Percentiles rank a stretch among this genome's conserved stretches.
Evolutionary conservation across 1,140 invertebrate genomes (phyloP).

Genomic region (Lethrus apterus): DNA sequence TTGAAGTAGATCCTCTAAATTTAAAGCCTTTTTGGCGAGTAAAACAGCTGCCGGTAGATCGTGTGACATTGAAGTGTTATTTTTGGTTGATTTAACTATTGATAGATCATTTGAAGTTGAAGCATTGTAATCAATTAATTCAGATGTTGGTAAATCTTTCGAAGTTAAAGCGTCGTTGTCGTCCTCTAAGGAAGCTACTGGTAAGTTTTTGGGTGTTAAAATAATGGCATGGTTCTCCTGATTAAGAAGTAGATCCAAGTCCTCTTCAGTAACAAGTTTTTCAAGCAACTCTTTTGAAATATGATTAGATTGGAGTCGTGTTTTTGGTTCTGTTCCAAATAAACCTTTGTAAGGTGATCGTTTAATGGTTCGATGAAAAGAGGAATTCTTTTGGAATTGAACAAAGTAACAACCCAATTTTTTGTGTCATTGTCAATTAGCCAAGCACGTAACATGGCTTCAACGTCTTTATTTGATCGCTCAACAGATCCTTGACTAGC

Average conservation of each 20-base stretch:
- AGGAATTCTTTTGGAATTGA: constrained; percentile 1
- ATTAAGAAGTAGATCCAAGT: background rate
- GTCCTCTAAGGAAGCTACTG: background rate
- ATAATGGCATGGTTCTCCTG: background rate
- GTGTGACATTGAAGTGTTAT: background rate
- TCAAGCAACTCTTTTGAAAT: background rate
- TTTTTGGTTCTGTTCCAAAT: constrained; percentile 2
- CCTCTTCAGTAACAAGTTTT: background rate
- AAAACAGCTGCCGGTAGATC: background rate
- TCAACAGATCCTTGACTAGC: constrained; percentile 1
- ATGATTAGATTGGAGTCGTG: background rate
- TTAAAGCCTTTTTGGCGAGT: too few relatives aligned
- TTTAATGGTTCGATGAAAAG: background rate
- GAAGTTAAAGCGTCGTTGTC: constrained; percentile 9
- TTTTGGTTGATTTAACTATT: background rate
- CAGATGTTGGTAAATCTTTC: background rate
- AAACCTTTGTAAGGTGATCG: background rate
- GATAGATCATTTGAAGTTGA: background rate
- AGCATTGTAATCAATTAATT: constrained; percentile 1
- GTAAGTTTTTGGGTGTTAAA: background rate
- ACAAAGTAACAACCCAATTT: constrained; percentile 9
- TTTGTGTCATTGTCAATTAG: constrained; percentile 5
- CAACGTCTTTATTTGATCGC: constrained; percentile 16
- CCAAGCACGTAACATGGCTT: background rate
- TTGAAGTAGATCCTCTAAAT: background rate